phyloP scores from a whole-genome alignment of 2,888 invertebrate species.

The Cremastinae sp. region DNA sequence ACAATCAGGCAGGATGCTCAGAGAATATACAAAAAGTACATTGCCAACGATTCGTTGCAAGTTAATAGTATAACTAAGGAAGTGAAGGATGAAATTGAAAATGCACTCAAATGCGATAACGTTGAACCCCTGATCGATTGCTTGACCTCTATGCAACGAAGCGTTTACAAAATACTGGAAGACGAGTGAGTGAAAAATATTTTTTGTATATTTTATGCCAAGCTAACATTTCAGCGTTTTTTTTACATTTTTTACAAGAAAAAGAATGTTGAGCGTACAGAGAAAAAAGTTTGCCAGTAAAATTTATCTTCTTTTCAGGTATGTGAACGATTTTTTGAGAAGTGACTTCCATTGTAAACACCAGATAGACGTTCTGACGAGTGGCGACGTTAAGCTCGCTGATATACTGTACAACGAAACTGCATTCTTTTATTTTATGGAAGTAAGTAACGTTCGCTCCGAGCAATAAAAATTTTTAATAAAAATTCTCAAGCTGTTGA shows the following conservation, averaged over 20 bases:
- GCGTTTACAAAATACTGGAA: slow-evolving; percentile 86
- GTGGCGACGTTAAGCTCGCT: slow-evolving; percentile 88
- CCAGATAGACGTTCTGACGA: slow-evolving; percentile 94
- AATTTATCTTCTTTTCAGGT: slow-evolving; percentile 77
- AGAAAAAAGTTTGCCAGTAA: background rate
- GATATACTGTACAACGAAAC: slow-evolving; percentile 96
- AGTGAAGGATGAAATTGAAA: slow-evolving; percentile 84
- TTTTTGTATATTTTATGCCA: slow-evolving; percentile 19
- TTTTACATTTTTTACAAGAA: slow-evolving; percentile 42
- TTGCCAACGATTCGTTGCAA: slow-evolving; percentile 86
- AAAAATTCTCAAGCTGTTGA: slow-evolving; percentile 5
- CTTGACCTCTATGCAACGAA: slow-evolving; percentile 88
- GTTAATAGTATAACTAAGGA: slow-evolving; percentile 84
- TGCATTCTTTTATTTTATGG: slow-evolving; percentile 96
- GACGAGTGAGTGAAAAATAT: slow-evolving; percentile 82
- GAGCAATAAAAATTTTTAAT: slow-evolving; percentile 3
- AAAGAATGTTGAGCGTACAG: background rate
- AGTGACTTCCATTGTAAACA: slow-evolving; percentile 95
- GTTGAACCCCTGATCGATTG: slow-evolving; percentile 86
- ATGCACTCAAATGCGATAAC: slow-evolving; percentile 86
- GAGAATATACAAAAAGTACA: slow-evolving; percentile 89
- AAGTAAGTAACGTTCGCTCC: no score
- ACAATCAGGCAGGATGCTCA: slow-evolving; percentile 83
- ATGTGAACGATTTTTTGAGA: slow-evolving; percentile 90
- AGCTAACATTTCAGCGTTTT: slow-evolving; percentile 30